Base-by-base conservation (phyloP, 2,888 invertebrate genomes). In the Ornithoptera priamus region DNA sequence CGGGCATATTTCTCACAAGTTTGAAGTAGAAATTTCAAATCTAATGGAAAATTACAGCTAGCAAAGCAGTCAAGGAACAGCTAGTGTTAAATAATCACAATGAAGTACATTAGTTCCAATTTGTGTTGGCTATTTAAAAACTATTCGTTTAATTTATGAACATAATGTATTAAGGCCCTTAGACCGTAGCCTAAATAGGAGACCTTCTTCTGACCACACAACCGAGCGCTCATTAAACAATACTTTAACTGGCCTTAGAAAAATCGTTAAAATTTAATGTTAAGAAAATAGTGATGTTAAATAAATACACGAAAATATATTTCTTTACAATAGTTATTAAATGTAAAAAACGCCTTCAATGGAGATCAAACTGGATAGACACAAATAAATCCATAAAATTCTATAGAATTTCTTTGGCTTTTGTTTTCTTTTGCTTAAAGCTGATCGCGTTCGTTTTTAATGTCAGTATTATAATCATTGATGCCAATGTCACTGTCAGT, bases 401-500 rank as follows among this genome's bases (percentile, higher is more conserved):
- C 30, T 53, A n/a, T 53, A n/a, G 18, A n/a, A 53, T n/a, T n/a
- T 7, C 7, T 53, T n/a, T 53, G 7, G n/a, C 8, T 53, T 53
- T 53, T 15, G 53, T 18, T 53, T 46, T 46, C 15, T 46, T 18
- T n/a, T 22, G 57, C 20, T 12, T 58, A 58, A 22, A 58, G 22
- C 57, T 22, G 57, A 58, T 58, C 57, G 57, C n/a, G 7, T 22
- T 57, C 57, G 4, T n/a, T 53, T 22, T 22, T 68, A 61, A n/a
- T 60, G 18, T 56, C n/a, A 68, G 42, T 60, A 53, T 69, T 36
- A 68, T 36, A 59, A 30, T 60, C 64, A 59, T 39, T 1, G 18
- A 46, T 56, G 62, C 61, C 63, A 57, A 22, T 70, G 64, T 64
- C 65, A 65, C 24, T 67, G 62, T 62, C 65, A 65, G 18, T 53